Evolutionary conservation across 2,888 invertebrate species (phyloP), one percentile per base, ranked within the genome.

Genomic region (Coelopa pilipes): DNA sequence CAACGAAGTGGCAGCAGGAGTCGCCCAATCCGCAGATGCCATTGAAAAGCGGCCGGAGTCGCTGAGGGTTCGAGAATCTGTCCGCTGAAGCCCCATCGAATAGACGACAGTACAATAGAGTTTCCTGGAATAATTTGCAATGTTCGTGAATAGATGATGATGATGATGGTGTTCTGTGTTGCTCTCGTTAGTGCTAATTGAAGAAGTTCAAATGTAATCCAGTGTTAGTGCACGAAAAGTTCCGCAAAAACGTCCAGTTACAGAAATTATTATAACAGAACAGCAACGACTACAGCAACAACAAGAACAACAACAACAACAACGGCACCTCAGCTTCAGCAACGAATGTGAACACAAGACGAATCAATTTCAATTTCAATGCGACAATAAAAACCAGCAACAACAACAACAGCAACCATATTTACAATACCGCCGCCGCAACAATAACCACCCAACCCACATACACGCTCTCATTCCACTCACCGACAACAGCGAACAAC

Each of bases 351-450:
- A n/a, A 45, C 34, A 34, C 34, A 34, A 34, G 34, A 4, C 34
- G 34, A 11, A 21, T 24, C 47, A 13, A 55, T n/a, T 59, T 59
- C 15, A 49, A 69, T 57, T 69, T 69, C 50, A 71, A 71, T 55
- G 71, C 15, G 53, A 55, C 45, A 21, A 46, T 63, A 55, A 49
- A 70, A 45, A 60, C 7, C 24, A 70, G 19, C 50, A 65, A 65
- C 19, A 53, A 53, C 2, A 65, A 65, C 17, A 21, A 21, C 11
- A 50, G 2, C 53, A 19, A 71, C 21, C 15, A 19, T 34, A 34
- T 7, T 34, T 34, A 7, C 63, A 45, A 45, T 63, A 63, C 12
- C 63, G 50, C 17, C 45, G 45, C 49, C 15, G 50, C 17, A 49
- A 34, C 34, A 34, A 34, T 34, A 34, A 34, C 34, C 34, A 34